Base-by-base conservation (phyloP, 2,113 vertebrate species). In the Callipepla californica region DNA sequence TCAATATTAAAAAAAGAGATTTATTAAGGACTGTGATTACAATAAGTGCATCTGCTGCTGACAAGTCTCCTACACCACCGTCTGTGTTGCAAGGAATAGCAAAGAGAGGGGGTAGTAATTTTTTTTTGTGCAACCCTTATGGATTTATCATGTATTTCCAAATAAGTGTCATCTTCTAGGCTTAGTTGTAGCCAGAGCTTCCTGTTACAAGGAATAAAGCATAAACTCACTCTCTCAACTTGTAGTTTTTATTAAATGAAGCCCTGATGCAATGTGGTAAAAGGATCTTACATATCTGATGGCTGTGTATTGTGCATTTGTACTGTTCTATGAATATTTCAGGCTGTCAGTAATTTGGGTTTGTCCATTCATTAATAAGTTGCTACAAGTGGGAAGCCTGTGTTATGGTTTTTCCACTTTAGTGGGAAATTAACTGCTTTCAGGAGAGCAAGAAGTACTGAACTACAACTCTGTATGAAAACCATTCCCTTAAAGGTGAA, bases 31-130 rank as follows among this genome's bases (percentile, higher is more conserved):
- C 92, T 96, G 90, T 94, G 92, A 93, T 96, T 95, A 96, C 95
- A 95, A 94, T 95, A 96, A 94, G 93, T 94, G 90, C 96, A 96
- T 96, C 94, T 96, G 96, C 93, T 96, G 82, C 93, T 96, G 96
- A 95, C 96, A 96, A 91, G 95, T 96, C 95, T 96, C 95, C 95
- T 96, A 95, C 94, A 92, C 92, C 92, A 88, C 92, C 93, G 94
- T 96, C 93, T 96, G 94, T 94, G 90, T 94, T 88, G 88, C 90
- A 96, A 58, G 66, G 76, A 95, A 93, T 94, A 93, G 92, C 91
- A 80, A 75, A 94, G 85, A 92, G 92, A 92, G 92, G 94, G 91
- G 86, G 92, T 88, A 95, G 95, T 82, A 80, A 76, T 90, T 95
- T 96, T 76, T 88, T 93, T 93, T 86, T 91, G 67, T 88, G 70